Conservation (phyloP, 2,888 invertebrate genomes). For the Brenthis hecate region DNA sequence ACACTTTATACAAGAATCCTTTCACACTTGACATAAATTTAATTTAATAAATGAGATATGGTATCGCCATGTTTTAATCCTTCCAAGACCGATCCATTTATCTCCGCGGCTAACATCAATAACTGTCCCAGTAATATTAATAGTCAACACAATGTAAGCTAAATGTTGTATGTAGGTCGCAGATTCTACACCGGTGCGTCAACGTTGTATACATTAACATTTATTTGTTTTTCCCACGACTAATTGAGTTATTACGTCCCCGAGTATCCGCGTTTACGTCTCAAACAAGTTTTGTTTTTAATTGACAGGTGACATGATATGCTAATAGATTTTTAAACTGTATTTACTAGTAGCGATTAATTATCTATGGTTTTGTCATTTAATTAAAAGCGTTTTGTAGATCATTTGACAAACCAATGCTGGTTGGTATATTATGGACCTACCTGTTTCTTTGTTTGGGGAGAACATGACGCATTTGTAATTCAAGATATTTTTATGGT, state of each 20-base stretch:
- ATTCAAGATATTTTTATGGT: too few relatives aligned
- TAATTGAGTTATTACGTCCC: constrained; percentile 36
- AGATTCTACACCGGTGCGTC: constrained; percentile 36
- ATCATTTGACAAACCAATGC: background rate
- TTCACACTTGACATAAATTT: too few relatives aligned
- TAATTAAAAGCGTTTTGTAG: constrained; percentile 4
- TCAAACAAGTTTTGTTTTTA: constrained; percentile 25
- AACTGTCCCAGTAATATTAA: constrained; percentile 24
- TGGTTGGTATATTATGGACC: background rate
- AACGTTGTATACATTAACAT: constrained; percentile 37
- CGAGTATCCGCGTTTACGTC: constrained; percentile 28
- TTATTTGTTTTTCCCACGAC: constrained; percentile 42
- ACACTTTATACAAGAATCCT: too few relatives aligned
- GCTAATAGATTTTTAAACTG: constrained; percentile 19
- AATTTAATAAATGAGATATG: background rate
- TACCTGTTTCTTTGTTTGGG: background rate
- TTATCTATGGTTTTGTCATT: constrained; percentile 8
- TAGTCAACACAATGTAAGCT: constrained; percentile 21
- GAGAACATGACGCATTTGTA: background rate
- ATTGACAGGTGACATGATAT: constrained; percentile 32
- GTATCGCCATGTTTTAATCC: constrained; percentile 17
- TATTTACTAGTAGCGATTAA: constrained; percentile 4
- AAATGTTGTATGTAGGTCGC: constrained; percentile 33
- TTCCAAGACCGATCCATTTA: constrained; percentile 23
- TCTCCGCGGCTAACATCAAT: constrained; percentile 19